Evolutionary conservation across 2,888 invertebrate species (phyloP), one percentile per base, ranked within the genome.

Genomic region (Polietes domitor): DNA sequence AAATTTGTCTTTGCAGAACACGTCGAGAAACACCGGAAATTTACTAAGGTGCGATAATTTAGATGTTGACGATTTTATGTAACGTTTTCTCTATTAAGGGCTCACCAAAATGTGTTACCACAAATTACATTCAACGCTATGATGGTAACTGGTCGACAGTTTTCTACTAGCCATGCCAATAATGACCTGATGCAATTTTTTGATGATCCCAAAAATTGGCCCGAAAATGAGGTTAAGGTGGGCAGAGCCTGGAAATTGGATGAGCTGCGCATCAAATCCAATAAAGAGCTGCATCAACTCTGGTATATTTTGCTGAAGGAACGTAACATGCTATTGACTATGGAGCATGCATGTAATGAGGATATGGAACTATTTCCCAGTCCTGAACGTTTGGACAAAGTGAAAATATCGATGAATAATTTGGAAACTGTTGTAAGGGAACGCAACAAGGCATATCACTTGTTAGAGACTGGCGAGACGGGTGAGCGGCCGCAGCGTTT

Each of bases 281-380:
- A 98, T 91, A 93, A 95, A 71, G 99, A 99, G 92, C 94, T 99
- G 79, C 99, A 99, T 91, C 98, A 99, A 93, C 93, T 99, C 81
- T 99, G 99, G 99, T 98, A 94, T 89, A 89, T 94, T 17, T 93
- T 99, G 78, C 92, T 99, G 74, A 99, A 99, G 93, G 99, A 99
- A 92, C 94, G 96, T 76, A 99, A 99, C 92, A 99, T 99, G 99
- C 93, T 99, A 19, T 92, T 97, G 85, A 99, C 99, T 1, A 98
- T 99, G 99, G 97, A 98, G 92, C 94, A 97, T 85, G 96, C 96
- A 91, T 94, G 95, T 92, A 95, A 95, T 71, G 92, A 94, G 53
- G 93, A 95, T 89, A 92, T 93, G 86, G 93, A 94, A 90, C 86
- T 96, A 6, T 97, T 99, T 91, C 97, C 98, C 1, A 98, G 95